Evolutionary conservation across 2,113 vertebrate species (phyloP).

Genomic region (Phaethornis superciliosus): DNA sequence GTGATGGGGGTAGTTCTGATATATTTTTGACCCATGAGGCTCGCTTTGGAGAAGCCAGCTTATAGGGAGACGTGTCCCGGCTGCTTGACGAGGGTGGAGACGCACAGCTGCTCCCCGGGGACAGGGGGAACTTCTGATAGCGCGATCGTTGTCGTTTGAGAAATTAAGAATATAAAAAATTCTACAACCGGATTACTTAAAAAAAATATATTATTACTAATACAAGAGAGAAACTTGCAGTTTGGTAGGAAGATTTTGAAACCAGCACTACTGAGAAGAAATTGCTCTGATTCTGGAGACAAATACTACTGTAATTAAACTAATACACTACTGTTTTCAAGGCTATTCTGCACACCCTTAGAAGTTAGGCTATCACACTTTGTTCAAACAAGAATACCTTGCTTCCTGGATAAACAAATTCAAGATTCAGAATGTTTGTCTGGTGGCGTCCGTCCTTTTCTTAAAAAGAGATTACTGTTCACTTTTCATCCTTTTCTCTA

Average conservation of each 20-base stretch:
- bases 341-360: not conserved
- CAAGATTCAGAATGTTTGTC: not conserved
- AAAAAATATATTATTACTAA: not conserved
- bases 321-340: rapidly evolving
- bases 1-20: rapidly evolving
- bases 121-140: rapidly evolving
- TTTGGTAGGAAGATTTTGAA: not conserved
- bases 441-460: rapidly evolving
- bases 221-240: not conserved
- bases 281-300: not conserved
- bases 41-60: rapidly evolving
- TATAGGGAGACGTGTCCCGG: rapidly evolving
- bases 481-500: not conserved
- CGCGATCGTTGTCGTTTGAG: rapidly evolving
- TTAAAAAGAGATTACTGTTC: not conserved
- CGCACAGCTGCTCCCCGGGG: rapidly evolving
- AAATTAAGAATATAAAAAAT: not conserved
- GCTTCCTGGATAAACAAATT: not conserved
- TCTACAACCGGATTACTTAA: not conserved
- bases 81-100: rapidly evolving
- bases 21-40: too few species aligned
- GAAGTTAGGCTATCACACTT: not conserved
- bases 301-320: not conserved
- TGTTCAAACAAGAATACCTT: not conserved
- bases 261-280: rapidly evolving